These are phyloP conservation scores for Diploptera punctata DNA, from an alignment of 2,888 invertebrate genomes.

Conservation along the genomic window DNA sequence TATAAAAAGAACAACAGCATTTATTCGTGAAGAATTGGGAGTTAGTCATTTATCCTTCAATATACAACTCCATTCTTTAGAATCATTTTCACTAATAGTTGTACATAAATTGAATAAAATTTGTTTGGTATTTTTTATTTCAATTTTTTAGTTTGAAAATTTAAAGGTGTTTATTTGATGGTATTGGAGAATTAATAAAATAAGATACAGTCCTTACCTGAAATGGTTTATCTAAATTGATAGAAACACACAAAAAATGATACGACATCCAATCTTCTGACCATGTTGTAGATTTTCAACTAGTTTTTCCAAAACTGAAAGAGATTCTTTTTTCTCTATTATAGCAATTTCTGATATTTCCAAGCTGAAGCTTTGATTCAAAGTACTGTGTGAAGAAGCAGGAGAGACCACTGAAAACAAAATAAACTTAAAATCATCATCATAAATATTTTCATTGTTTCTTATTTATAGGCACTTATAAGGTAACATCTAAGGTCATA, in stretches of 20 bases:
- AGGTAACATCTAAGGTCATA: neutral
- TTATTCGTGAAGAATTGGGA: too few relatives aligned
- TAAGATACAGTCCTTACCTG: too few relatives aligned
- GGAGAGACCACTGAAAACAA: neutral
- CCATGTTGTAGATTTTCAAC: constrained; percentile 62
- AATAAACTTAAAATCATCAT: too few relatives aligned
- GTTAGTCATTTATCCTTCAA: too few relatives aligned
- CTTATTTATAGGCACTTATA: neutral
- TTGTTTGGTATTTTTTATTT: too few relatives aligned
- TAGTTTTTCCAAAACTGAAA: constrained; percentile 57
- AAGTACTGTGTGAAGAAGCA: constrained; percentile 44
- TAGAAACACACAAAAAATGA: constrained; percentile 63
- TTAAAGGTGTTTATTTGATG: too few relatives aligned
- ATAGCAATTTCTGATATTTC: constrained; percentile 43
- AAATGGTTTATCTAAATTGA: constrained; percentile 57
- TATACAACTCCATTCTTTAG: too few relatives aligned
- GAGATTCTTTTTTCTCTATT: constrained; percentile 50
- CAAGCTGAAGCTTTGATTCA: constrained; percentile 37
- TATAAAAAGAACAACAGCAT: too few relatives aligned
- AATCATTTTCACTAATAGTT: too few relatives aligned
- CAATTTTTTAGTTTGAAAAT: too few relatives aligned
- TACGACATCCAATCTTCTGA: constrained; percentile 59
- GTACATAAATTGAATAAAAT: too few relatives aligned
- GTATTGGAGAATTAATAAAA: too few relatives aligned
- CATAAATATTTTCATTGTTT: neutral